phyloP scores from a whole-genome alignment of 2,797 vertebrate genomes.

The Alauda arvensis region DNA sequence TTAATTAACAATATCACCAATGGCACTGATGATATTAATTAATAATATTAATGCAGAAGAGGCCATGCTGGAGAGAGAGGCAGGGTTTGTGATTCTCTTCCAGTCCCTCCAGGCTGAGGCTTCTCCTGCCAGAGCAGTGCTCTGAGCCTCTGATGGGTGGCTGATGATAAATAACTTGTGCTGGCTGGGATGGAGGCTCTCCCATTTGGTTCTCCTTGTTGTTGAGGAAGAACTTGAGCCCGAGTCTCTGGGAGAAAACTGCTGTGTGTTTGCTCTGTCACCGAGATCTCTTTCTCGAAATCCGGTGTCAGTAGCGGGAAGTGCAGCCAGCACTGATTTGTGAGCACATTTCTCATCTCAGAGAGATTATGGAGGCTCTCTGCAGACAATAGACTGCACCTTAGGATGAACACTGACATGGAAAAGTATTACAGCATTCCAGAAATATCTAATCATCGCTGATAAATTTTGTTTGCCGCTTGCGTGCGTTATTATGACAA shows the following conservation, averaged over 20 bases:
- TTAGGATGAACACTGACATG: not conserved
- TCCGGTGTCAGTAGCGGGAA: not conserved
- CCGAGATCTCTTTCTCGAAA: not conserved
- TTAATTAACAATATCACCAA: not conserved
- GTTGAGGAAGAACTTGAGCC: not conserved
- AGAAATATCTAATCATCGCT: not conserved
- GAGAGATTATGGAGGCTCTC: not conserved
- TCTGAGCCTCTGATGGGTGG: not conserved
- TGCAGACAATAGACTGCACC: not conserved
- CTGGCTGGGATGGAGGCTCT: not conserved
- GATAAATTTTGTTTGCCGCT: not conserved
- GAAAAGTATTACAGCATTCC: not conserved
- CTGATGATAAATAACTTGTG: conserved; percentile 14
- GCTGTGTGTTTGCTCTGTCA: not conserved
- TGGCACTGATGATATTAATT: not conserved
- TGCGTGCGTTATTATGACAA: not conserved
- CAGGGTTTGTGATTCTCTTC: not conserved
- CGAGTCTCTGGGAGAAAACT: not conserved
- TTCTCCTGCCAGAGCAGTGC: not conserved
- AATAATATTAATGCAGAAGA: no score
- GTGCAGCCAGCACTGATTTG: not conserved
- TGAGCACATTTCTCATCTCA: not conserved
- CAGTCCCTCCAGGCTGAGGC: not conserved
- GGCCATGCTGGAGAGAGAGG: not conserved
- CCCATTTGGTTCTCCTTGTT: not conserved